Base-by-base conservation (phyloP, 2,113 vertebrate species). In the Chiloscyllium plagiosum region DNA sequence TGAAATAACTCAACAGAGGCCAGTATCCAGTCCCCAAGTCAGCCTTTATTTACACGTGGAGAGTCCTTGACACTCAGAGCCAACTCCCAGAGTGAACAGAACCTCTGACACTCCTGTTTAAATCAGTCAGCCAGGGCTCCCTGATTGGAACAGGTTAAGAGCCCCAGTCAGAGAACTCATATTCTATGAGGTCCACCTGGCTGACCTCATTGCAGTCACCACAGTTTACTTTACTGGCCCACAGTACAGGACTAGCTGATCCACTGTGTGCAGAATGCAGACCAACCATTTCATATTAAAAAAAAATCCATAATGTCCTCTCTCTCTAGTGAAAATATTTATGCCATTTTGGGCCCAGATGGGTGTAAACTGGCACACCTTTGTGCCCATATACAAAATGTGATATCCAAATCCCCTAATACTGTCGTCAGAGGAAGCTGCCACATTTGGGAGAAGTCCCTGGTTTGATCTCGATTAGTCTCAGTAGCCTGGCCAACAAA, bases 381-480 rank as follows among this genome's bases (percentile, higher is more conserved):
- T 52, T 80, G 96, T 65, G 96, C 97, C 97, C 96, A 97, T 97
- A 98, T 97, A 98, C 98, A 98, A 97, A 98, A 97, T 96, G 96
- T 96, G 65, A 94, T 97, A 97, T 97, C 98, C 98, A 97, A 97
- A 98, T 98, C 98, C 98, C 97, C 97, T 98, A 98, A 98, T 98
- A 98, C 98, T 97, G 98, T 97, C 97, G 97, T 98, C 97, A 98
- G 97, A 97, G 97, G 97, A 97, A 98, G 98, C 98, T 98, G 94
- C 94, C 94, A 52, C 94, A 29, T 26, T 72, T 50, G 94, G 47
- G 94, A 98, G 98, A 98, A 98, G 98, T 98, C 98, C 97, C 97
- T 97, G 97, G 97, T 98, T 98, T 98, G 97, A 98, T 98, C 98
- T 98, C 98, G 98, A 97, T 97, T 97, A 98, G 98, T 24, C 97